These are phyloP conservation scores for Sylvia borin DNA, from an alignment of 2,797 vertebrate genomes.

Conservation along the genomic window DNA sequence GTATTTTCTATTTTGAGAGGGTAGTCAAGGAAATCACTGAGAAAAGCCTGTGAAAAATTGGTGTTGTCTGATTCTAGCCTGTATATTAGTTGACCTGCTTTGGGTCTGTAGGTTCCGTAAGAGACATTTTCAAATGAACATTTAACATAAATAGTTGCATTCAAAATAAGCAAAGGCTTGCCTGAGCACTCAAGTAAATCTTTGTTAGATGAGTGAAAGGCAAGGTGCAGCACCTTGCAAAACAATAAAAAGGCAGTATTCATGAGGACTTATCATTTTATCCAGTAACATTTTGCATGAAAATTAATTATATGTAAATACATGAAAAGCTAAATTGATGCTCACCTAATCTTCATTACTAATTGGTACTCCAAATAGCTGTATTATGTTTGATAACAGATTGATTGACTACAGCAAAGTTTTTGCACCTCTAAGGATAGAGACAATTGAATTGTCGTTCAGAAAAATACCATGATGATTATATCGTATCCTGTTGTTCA, in stretches of 20 bases:
- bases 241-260: not conserved
- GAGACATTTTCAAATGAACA: not conserved
- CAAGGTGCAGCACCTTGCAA: not conserved
- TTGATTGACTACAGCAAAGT: not conserved
- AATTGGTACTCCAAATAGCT: not conserved
- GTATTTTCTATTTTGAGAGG: not conserved
- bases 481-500: not conserved
- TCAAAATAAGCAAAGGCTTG: not conserved
- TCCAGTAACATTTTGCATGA: not conserved
- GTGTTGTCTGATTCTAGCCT: not conserved
- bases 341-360: slow-evolving; percentile 10
- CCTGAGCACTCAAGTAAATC: not conserved
- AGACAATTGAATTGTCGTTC: not conserved
- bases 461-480: not conserved
- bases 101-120: not conserved
- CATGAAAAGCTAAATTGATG: not conserved
- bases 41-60: not conserved
- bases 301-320: not conserved
- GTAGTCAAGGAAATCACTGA: not conserved
- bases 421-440: not conserved
- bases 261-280: not conserved
- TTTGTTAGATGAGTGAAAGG: not conserved
- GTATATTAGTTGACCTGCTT: not conserved
- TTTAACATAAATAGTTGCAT: not conserved
- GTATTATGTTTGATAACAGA: slow-evolving; percentile 1